A percentile compares a stretch with the other conserved stretches of the same genome.
Evolutionary conservation across 2,888 invertebrate genomes (phyloP).

Genomic region (Apoda limacodes): DNA sequence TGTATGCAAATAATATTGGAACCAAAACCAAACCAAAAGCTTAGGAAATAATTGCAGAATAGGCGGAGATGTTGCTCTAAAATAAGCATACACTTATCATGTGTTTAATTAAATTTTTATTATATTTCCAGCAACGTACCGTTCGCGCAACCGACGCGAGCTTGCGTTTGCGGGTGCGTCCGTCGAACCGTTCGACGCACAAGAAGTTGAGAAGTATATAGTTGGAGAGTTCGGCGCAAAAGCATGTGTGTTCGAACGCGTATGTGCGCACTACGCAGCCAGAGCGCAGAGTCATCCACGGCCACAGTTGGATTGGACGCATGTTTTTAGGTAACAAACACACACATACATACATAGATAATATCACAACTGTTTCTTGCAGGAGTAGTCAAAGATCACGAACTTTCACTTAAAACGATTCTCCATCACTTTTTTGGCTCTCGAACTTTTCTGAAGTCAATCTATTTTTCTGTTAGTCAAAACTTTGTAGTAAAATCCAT

Average conservation of each 20-base stretch:
- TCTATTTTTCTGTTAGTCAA: no score
- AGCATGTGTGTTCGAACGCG: constrained; percentile 83
- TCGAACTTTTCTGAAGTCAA: no score
- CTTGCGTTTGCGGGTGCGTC: constrained; percentile 29
- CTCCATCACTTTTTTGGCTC: no score
- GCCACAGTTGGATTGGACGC: constrained; percentile 76
- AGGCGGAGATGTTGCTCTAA: no score
- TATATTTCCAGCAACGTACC: constrained; percentile 76
- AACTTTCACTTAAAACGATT: no score
- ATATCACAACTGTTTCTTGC: no score
- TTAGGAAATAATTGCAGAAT: no score
- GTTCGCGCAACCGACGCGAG: constrained; percentile 72
- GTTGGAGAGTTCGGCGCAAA: constrained; percentile 80
- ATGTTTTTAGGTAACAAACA: constrained; percentile 87
- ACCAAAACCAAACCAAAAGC: neutral
- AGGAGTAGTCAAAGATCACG: no score
- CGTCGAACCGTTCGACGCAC: constrained; percentile 65
- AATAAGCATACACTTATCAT: no score
- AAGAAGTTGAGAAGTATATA: constrained; percentile 83
- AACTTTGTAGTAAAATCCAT: no score
- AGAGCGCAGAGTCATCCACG: constrained; percentile 57
- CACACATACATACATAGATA: no score
- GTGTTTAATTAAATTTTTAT: neutral
- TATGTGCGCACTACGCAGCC: constrained; percentile 78
- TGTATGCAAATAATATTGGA: no score